A percentile compares a stretch with the other conserved stretches of the same genome.
Conservation (phyloP, 2,797 vertebrate species). For the Strix occidentalis region DNA sequence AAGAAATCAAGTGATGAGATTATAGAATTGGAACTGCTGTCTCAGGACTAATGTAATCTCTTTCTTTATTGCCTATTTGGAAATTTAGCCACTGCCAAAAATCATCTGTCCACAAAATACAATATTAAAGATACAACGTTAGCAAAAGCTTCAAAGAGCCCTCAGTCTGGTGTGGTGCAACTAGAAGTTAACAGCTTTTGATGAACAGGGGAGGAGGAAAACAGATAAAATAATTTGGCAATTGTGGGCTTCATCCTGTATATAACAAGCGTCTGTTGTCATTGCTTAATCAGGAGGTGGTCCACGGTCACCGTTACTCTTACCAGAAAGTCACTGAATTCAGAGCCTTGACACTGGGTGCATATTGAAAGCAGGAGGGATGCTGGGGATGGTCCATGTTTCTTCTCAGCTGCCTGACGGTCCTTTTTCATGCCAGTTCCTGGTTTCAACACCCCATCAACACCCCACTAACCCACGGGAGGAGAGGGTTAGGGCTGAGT, state of each 20-base stretch:
- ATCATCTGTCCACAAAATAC: neutral
- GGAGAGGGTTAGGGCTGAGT: neutral
- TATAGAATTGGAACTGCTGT: neutral
- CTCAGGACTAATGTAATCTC: neutral
- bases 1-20: neutral
- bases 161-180: fast-evolving
- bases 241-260: neutral
- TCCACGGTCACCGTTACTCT: fast-evolving
- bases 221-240: neutral
- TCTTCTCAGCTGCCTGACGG: neutral
- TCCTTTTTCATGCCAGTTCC: neutral
- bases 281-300: neutral
- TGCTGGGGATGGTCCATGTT: neutral
- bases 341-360: neutral
- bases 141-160: neutral
- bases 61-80: neutral
- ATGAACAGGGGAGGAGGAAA: neutral
- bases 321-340: neutral
- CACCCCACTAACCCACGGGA: neutral
- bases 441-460: neutral
- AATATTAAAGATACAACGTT: neutral
- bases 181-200: neutral
- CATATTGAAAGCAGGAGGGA: neutral
- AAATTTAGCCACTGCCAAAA: neutral
- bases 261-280: neutral